Evolutionary conservation across 2,113 vertebrate genomes (phyloP), one percentile per base, ranked within the genome.

Genomic region (Oplegnathus fasciatus): DNA sequence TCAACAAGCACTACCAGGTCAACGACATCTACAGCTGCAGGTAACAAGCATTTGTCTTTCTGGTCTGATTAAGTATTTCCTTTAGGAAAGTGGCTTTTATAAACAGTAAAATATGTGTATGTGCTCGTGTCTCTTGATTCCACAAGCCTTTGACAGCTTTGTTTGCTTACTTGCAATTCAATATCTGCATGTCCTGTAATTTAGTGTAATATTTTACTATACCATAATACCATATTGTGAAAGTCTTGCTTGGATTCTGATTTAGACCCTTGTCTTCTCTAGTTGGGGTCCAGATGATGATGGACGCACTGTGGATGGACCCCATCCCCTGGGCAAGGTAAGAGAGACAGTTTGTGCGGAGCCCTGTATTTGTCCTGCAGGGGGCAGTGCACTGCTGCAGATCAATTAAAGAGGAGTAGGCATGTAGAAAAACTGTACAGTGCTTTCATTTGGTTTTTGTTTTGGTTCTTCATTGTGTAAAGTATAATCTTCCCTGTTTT

Each of bases 1-100:
- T 99, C 94, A 99, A 99, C 94, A 99, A 99, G 91, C 98, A 99
- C 91, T 99, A 99, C 88, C 98, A 99, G 95, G 96, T 99, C 94
- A 99, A 99, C 0, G 98, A 99, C 89, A 97, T 99, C 93, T 99
- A 99, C 95, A 99, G 98, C 95, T 99, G 98, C 97, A 99, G 98
- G 98, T 99, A 88, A 55, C 32, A 58, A 52, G 66, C 32, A 26
- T 10, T 3, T 37, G 15, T 30, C 10, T 60, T 0, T 57, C 42
- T 44, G 40, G 32, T 57, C 26, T 28, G 8, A 0, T 28, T 22
- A 13, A 1, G 1, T 28, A 8, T 42, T 28, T 79, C 4, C 10
- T 17, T 9, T 8, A n/a, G n/a, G 4, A 32, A 40, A 15, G 14
- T 50, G 2, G 15, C 24, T 57, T 65, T 50, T 37, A 9, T 50